These are phyloP conservation scores for Sigmodon hispidus DNA, from an alignment of 2,113 vertebrate species.

Conservation along the genomic window DNA sequence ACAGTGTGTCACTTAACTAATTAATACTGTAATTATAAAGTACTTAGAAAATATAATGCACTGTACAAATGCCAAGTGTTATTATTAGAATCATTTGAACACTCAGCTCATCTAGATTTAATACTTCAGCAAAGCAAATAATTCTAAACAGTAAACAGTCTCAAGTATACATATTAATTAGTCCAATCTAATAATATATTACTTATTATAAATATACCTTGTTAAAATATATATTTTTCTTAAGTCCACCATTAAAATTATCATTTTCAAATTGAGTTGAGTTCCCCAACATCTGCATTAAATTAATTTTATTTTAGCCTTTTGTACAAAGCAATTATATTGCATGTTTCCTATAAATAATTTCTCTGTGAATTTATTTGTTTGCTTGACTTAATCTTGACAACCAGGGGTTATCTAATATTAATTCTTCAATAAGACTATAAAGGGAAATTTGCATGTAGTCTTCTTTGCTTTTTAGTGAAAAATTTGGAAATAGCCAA, in stretches of 20 bases:
- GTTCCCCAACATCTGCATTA: slow-evolving; percentile 42
- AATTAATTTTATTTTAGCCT: slow-evolving; percentile 53
- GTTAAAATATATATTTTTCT: slow-evolving; percentile 72
- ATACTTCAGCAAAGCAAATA: slow-evolving; percentile 68
- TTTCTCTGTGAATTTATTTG: slow-evolving; percentile 33
- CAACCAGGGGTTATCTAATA: slow-evolving; percentile 26
- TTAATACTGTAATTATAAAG: slow-evolving; percentile 81
- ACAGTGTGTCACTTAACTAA: slow-evolving; percentile 77
- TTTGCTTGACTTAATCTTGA: slow-evolving; percentile 57
- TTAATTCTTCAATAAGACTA: slow-evolving; percentile 25
- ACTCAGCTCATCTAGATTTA: slow-evolving; percentile 70
- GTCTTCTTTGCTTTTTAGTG: neutral
- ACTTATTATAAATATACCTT: slow-evolving; percentile 71
- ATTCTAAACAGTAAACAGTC: slow-evolving; percentile 70
- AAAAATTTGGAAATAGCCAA: slow-evolving; percentile 54
- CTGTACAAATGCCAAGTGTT: slow-evolving; percentile 77
- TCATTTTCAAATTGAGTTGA: slow-evolving; percentile 35
- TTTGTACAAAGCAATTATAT: neutral
- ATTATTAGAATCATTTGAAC: slow-evolving; percentile 71
- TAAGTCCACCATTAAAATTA: slow-evolving; percentile 65
- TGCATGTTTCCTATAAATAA: slow-evolving; percentile 23
- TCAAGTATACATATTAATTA: slow-evolving; percentile 71
- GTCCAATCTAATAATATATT: slow-evolving; percentile 75
- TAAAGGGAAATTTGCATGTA: neutral
- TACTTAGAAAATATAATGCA: slow-evolving; percentile 78